Evolutionary conservation across 1,140 invertebrate genomes (phyloP).

Genomic region (Cataglyphis hispanica): DNA sequence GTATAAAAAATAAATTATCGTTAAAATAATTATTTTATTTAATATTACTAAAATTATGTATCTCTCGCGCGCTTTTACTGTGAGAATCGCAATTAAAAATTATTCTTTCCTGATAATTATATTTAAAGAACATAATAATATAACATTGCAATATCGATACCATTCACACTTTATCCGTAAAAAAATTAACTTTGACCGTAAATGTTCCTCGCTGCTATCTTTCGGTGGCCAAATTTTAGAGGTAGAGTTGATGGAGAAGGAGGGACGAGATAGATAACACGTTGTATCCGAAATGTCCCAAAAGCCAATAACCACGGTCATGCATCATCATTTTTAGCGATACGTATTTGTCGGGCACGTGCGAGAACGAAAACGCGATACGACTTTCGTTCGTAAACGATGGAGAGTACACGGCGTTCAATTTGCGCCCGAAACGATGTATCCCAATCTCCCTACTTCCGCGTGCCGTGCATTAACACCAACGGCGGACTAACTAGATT

Average conservation of each 20-base stretch:
- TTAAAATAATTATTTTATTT: not conserved
- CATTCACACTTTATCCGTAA: not conserved
- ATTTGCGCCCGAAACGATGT: slow-evolving; percentile 68
- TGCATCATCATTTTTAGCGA: slow-evolving; percentile 39
- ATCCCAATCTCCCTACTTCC: slow-evolving; percentile 68
- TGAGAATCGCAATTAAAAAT: not conserved
- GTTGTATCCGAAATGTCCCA: slow-evolving; percentile 1
- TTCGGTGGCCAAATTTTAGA: slow-evolving; percentile 28
- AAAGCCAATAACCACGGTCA: slow-evolving; percentile 27
- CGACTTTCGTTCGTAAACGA: slow-evolving; percentile 48
- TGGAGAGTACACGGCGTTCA: slow-evolving; percentile 67
- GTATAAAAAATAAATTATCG: slow-evolving; percentile 11
- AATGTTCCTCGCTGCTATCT: slow-evolving; percentile 17
- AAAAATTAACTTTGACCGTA: slow-evolving; percentile 33
- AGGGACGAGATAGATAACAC: not conserved
- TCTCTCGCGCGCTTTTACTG: not conserved
- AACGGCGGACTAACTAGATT: slow-evolving; percentile 72
- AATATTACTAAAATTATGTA: slow-evolving; percentile 9
- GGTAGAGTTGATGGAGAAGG: no score
- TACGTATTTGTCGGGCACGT: slow-evolving; percentile 3
- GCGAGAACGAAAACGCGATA: slow-evolving; percentile 41
- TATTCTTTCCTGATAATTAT: not conserved
- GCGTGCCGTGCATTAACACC: slow-evolving; percentile 69
- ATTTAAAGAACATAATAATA: slow-evolving; percentile 4
- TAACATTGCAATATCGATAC: slow-evolving; percentile 13